Conservation (phyloP, 2,113 vertebrate species). For the Daboia siamensis region DNA sequence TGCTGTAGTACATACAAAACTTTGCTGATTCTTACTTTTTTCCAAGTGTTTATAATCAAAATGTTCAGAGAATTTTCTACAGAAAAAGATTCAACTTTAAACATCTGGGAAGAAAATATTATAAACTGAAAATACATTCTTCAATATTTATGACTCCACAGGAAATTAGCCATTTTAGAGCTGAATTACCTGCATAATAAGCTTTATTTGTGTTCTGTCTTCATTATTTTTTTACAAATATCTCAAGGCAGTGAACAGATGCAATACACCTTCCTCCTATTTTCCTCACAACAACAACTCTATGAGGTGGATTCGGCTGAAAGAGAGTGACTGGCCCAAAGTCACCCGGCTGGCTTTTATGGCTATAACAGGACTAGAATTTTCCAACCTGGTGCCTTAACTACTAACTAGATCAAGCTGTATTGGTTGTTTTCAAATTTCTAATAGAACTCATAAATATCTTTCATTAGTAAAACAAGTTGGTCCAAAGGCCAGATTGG, state of each 20-base stretch:
- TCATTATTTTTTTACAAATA: no score
- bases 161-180: neutral
- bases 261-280: no score
- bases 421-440: neutral
- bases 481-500: neutral
- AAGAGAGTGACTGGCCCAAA: no score
- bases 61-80: neutral
- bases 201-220: neutral
- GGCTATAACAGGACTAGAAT: no score
- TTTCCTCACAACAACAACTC: no score
- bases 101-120: neutral
- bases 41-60: neutral
- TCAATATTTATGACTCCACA: neutral
- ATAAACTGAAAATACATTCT: neutral
- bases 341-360: no score
- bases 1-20: neutral
- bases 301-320: no score
- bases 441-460: neutral
- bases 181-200: neutral
- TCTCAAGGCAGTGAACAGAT: no score
- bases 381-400: no score
- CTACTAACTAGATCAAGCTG: no score
- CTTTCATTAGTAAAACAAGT: neutral
- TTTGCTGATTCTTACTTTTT: neutral
- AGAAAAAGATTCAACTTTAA: neutral